Evolutionary conservation across 2,113 vertebrate species (phyloP).

Genomic region (Forbesichthys papilliferus): DNA sequence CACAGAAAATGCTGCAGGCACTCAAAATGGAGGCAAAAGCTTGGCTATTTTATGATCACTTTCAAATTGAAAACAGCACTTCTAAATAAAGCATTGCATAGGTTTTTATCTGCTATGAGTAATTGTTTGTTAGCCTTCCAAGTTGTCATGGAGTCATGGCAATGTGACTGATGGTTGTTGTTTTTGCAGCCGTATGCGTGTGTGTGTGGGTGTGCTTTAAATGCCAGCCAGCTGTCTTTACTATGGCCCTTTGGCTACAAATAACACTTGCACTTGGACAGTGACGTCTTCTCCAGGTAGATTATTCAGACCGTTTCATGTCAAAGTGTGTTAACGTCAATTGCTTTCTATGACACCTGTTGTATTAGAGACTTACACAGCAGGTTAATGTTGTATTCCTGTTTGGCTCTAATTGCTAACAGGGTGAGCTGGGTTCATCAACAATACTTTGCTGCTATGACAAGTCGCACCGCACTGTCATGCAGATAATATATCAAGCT

Average conservation of each 20-base stretch:
- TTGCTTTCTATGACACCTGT: constrained; percentile 7
- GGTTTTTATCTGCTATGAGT: constrained; percentile 5
- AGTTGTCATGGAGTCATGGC: not conserved
- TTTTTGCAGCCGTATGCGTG: not conserved
- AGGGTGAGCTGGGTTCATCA: not conserved
- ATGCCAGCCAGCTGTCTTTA: constrained; percentile 38
- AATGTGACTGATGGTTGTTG: constrained; percentile 15
- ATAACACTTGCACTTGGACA: constrained; percentile 21
- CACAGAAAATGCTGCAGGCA: constrained; percentile 34
- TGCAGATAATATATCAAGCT: not conserved
- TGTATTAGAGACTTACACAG: constrained; percentile 1
- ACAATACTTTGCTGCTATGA: not conserved
- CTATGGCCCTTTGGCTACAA: constrained; percentile 33
- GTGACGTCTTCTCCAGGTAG: constrained; percentile 19
- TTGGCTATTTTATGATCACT: not conserved
- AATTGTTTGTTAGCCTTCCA: not conserved
- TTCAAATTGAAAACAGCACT: not conserved
- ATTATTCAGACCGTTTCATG: constrained; percentile 12
- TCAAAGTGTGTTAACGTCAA: constrained; percentile 8
- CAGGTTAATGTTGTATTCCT: constrained; percentile 20
- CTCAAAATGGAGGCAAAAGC: not conserved
- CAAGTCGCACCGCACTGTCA: not conserved
- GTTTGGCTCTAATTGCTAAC: not conserved
- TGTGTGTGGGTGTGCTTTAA: constrained; percentile 17
- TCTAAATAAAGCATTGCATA: constrained; percentile 1